phyloP scores from a whole-genome alignment of 2,888 invertebrate species.

The Drosophila recens region DNA sequence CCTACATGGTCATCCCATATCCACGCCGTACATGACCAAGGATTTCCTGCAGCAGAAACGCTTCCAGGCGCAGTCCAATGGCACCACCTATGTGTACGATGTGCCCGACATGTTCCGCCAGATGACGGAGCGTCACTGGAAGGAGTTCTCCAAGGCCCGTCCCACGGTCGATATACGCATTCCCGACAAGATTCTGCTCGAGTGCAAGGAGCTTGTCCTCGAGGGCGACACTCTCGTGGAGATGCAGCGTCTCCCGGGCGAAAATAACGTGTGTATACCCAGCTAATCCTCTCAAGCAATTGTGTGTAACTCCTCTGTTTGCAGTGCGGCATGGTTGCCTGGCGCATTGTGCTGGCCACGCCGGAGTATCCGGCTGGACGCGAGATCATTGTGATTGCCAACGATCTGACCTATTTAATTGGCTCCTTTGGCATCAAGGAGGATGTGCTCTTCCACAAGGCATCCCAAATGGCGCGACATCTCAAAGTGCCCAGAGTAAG shows the following conservation, averaged over 20 bases:
- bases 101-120: constrained; percentile 99
- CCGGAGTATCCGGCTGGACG: constrained; percentile 97
- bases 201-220: constrained; percentile 94
- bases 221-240: constrained; percentile 91
- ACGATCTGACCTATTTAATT: constrained; percentile 97
- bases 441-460: constrained; percentile 94
- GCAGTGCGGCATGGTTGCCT: constrained; percentile 96
- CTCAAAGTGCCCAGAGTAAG: constrained; percentile 93
- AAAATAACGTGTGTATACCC: constrained; percentile 91
- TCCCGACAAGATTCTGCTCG: constrained; percentile 90
- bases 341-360: constrained; percentile 95
- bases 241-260: constrained; percentile 96
- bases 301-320: neutral
- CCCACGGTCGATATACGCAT: constrained; percentile 87
- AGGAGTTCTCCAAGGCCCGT: constrained; percentile 91
- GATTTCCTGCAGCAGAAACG: constrained; percentile 98
- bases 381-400: constrained; percentile 97
- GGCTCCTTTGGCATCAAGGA: constrained; percentile 98
- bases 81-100: constrained; percentile 92
- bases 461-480: constrained; percentile 93
- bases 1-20: constrained; percentile 96
- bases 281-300: neutral
- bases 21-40: constrained; percentile 98
- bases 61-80: constrained; percentile 88
- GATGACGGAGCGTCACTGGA: constrained; percentile 94